Evolutionary conservation across 2,888 invertebrate genomes (phyloP).

Genomic region (Ophion slaviceki): DNA sequence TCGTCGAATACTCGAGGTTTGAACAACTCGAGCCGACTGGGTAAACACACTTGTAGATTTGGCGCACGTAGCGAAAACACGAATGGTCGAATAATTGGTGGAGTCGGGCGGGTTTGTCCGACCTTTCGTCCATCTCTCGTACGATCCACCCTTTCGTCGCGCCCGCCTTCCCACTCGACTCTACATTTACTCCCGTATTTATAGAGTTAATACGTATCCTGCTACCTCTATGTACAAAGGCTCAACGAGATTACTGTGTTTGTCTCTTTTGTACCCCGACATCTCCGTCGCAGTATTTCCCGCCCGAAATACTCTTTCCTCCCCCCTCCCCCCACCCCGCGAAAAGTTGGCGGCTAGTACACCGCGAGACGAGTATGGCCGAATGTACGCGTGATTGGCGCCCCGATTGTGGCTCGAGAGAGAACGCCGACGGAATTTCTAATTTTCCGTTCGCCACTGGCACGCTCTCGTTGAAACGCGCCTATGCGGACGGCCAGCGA

Average conservation of each 20-base stretch:
- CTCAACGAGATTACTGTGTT: conserved; percentile 27
- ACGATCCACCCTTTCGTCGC: conserved; percentile 24
- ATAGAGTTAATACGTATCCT: conserved; percentile 45
- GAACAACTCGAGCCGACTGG: conserved; percentile 64
- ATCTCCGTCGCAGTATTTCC: conserved; percentile 46
- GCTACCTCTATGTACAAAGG: conserved; percentile 1
- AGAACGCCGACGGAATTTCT: conserved; percentile 80
- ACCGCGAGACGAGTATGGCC: conserved; percentile 64
- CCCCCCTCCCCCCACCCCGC: conserved; percentile 10
- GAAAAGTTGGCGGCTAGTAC: conserved; percentile 38
- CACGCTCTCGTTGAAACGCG: conserved; percentile 26
- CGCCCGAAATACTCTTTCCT: background rate
- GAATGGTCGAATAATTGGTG: conserved; percentile 82
- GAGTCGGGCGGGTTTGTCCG: conserved; percentile 76
- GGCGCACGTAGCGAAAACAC: conserved; percentile 80
- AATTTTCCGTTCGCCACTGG: conserved; percentile 71
- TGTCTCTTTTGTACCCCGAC: conserved; percentile 28
- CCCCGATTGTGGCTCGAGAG: conserved; percentile 73
- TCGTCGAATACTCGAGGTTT: conserved; percentile 39
- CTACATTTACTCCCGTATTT: conserved; percentile 54
- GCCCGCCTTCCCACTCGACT: conserved; percentile 60
- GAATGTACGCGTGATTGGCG: conserved; percentile 83
- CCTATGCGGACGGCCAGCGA: conserved; percentile 50
- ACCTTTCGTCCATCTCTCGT: conserved; percentile 64
- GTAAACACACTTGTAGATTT: conserved; percentile 82